Percentiles rank a stretch among this genome's conserved stretches.
These are phyloP conservation scores for Byasa hedistus DNA, from an alignment of 2,888 invertebrate genomes.

Conservation along the genomic window DNA sequence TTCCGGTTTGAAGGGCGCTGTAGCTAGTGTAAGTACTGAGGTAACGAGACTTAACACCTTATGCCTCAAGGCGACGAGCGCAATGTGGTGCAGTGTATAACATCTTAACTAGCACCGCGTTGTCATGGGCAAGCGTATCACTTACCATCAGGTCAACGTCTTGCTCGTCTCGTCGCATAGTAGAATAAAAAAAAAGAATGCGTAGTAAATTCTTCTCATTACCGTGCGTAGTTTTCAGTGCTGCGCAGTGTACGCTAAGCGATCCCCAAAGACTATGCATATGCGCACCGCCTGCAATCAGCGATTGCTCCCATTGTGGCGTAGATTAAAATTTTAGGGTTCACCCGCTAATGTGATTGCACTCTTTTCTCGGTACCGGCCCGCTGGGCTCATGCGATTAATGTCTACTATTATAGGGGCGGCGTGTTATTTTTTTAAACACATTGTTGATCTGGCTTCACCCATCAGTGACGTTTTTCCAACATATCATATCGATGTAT, in stretches of 20 bases:
- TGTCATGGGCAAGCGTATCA: too few relatives aligned
- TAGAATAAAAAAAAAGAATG: not conserved
- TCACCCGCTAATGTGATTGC: slow-evolving; percentile 79
- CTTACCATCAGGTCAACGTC: too few relatives aligned
- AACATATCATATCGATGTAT: not conserved
- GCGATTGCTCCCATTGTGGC: slow-evolving; percentile 74
- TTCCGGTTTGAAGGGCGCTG: too few relatives aligned
- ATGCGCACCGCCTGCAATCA: slow-evolving; percentile 75
- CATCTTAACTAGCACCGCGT: too few relatives aligned
- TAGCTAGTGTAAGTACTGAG: too few relatives aligned
- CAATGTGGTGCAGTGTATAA: too few relatives aligned
- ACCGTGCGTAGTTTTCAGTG: slow-evolving; percentile 27
- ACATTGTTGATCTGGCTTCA: slow-evolving; percentile 54
- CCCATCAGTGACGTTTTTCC: slow-evolving; percentile 13
- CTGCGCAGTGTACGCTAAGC: slow-evolving; percentile 63
- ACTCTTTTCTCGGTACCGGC: slow-evolving; percentile 64
- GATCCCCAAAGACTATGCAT: slow-evolving; percentile 79
- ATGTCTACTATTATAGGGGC: slow-evolving; percentile 62
- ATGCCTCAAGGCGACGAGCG: too few relatives aligned
- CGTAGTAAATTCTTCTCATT: not conserved
- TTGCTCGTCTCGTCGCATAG: too few relatives aligned
- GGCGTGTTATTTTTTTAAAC: slow-evolving; percentile 69
- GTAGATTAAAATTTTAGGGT: slow-evolving; percentile 80
- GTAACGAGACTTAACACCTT: too few relatives aligned
- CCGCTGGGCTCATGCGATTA: slow-evolving; percentile 58